Evolutionary conservation across 1,140 invertebrate species (phyloP).

Genomic region (Panagrolaimus sp.): DNA sequence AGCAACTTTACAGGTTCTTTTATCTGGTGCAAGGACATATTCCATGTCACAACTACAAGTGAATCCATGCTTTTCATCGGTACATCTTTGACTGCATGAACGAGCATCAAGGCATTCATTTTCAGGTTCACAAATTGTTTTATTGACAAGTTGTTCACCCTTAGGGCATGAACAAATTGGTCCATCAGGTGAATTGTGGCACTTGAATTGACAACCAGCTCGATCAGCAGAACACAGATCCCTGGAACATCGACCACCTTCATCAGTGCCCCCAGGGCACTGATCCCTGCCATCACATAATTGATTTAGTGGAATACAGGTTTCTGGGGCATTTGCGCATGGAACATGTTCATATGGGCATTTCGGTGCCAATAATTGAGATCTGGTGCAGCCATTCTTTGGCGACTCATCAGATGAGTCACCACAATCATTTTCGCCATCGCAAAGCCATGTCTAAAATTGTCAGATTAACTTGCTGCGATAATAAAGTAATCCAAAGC

Average conservation of each 20-base stretch:
- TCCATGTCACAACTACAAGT: slow-evolving; percentile 71
- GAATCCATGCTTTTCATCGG: slow-evolving; percentile 77
- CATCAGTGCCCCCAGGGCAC: slow-evolving; percentile 84
- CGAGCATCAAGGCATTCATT: slow-evolving; percentile 76
- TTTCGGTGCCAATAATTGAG: slow-evolving; percentile 20
- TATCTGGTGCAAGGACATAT: slow-evolving; percentile 71
- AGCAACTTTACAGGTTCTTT: slow-evolving; percentile 81
- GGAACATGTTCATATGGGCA: slow-evolving; percentile 56
- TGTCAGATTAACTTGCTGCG: slow-evolving; percentile 74
- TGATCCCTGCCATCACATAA: slow-evolving; percentile 79
- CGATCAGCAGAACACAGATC: slow-evolving; percentile 56
- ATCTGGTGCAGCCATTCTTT: slow-evolving; percentile 73
- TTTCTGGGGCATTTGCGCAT: slow-evolving; percentile 59
- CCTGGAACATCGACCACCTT: slow-evolving; percentile 74
- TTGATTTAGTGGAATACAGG: slow-evolving; percentile 64
- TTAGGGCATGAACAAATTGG: slow-evolving; percentile 79
- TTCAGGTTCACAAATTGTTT: slow-evolving; percentile 58
- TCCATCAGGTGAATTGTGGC: slow-evolving; percentile 82
- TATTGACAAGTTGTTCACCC: slow-evolving; percentile 65
- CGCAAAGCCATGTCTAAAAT: slow-evolving; percentile 74
- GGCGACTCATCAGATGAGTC: slow-evolving; percentile 66
- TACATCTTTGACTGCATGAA: slow-evolving; percentile 79
- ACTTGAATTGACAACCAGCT: slow-evolving; percentile 76
- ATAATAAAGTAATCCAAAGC: slow-evolving; percentile 85
- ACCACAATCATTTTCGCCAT: slow-evolving; percentile 85